These are phyloP conservation scores for Pimephales promelas DNA, from an alignment of 2,113 vertebrate genomes.

Conservation along the genomic window DNA sequence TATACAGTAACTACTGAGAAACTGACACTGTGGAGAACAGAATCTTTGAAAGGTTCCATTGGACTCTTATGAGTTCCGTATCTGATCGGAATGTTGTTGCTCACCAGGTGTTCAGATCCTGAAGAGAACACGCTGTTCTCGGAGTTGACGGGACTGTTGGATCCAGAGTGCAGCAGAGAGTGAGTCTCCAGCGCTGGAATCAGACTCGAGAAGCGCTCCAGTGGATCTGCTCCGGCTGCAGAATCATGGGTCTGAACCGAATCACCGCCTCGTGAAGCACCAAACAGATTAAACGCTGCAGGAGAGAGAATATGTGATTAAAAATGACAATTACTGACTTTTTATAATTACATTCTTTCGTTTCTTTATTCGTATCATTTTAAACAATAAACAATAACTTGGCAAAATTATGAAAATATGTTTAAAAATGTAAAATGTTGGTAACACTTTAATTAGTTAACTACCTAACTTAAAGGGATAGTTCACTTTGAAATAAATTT, in stretches of 20 bases:
- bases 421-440: not conserved
- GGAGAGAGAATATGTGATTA: not conserved
- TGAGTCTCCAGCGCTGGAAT: conserved; percentile 68
- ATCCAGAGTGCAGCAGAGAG: conserved; percentile 91
- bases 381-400: not conserved
- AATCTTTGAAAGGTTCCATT: not conserved
- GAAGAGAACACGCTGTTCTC: conserved; percentile 97
- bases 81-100: not conserved
- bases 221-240: conserved; percentile 82
- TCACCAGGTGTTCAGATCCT: conserved; percentile 88
- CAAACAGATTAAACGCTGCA: conserved; percentile 81
- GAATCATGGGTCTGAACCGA: conserved; percentile 81
- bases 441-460: no score
- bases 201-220: conserved; percentile 85
- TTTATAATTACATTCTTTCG: not conserved
- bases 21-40: not conserved
- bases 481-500: no score
- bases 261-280: conserved; percentile 81
- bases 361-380: not conserved
- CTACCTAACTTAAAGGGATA: no score
- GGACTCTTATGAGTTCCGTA: not conserved
- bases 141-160: conserved; percentile 95
- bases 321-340: not conserved
- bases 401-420: not conserved
- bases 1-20: not conserved